phyloP scores from a whole-genome alignment of 2,888 invertebrate species.

The Pseudococcus jackbeardsleyi region DNA sequence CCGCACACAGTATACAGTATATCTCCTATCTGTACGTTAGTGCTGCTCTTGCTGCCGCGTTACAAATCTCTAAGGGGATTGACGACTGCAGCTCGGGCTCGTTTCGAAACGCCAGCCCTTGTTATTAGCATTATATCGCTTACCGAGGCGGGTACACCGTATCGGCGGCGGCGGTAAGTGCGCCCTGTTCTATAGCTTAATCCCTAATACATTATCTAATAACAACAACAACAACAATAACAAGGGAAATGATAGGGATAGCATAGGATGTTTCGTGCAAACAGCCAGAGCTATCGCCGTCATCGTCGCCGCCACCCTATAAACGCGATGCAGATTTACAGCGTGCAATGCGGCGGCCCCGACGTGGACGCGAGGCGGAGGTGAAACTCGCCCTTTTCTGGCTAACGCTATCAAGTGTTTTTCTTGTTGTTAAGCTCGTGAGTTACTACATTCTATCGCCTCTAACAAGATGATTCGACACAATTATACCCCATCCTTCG shows the following conservation, averaged over 20 bases:
- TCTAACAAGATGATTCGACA: slow-evolving; percentile 63
- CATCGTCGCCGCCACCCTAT: slow-evolving; percentile 61
- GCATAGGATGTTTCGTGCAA: slow-evolving; percentile 63
- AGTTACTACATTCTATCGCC: slow-evolving; percentile 63
- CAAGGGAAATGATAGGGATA: slow-evolving; percentile 62
- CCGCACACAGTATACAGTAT: slow-evolving; percentile 62
- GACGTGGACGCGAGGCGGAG: neutral
- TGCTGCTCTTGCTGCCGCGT: slow-evolving; percentile 52
- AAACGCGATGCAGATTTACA: slow-evolving; percentile 63
- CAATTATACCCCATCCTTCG: slow-evolving; percentile 55
- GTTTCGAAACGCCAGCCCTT: slow-evolving; percentile 64
- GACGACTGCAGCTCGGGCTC: slow-evolving; percentile 60
- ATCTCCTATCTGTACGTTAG: slow-evolving; percentile 49
- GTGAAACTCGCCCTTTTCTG: slow-evolving; percentile 49
- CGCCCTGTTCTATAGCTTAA: slow-evolving; percentile 64
- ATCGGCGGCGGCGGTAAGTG: slow-evolving; percentile 42
- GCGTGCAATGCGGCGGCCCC: neutral
- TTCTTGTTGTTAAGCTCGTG: slow-evolving; percentile 64
- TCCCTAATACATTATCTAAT: slow-evolving; percentile 65
- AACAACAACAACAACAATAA: slow-evolving; percentile 61
- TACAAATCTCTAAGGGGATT: slow-evolving; percentile 65
- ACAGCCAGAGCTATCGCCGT: slow-evolving; percentile 62
- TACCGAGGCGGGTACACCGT: slow-evolving; percentile 43
- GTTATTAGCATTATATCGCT: slow-evolving; percentile 65
- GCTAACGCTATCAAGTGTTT: slow-evolving; percentile 62